Base-by-base conservation (phyloP, 2,113 vertebrate genomes). In the Hiodon tergisus region DNA sequence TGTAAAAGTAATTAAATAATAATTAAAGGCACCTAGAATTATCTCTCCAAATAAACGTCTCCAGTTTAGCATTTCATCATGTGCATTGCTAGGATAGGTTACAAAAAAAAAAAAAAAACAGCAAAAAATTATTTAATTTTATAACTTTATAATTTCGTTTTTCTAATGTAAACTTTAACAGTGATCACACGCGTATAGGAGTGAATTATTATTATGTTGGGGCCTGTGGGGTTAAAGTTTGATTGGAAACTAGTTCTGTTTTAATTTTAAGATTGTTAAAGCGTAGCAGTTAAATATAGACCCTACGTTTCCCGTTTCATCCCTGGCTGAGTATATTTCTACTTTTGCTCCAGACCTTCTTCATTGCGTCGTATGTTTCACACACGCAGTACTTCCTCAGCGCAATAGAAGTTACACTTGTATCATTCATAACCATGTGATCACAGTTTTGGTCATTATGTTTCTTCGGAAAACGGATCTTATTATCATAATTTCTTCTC, bases 201-300 rank as follows among this genome's bases (percentile, higher is more conserved):
- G 31, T 31, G 31, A 31, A 31, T 31, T 31, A 31, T 31, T 31
- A 31, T 31, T 31, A 31, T 31, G 7, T 3, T 59, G 58, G 10
- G 53, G 31, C 14, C 3, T 46, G n/a, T 31, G 8, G 59, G 16
- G 67, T 76, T 70, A 62, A 71, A 69, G 57, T 6, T 8, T 57
- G 11, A 70, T 62, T 31, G 11, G 10, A 50, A 6, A 31, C 11
- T 60, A 60, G n/a, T 76, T 9, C 2, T 76, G 60, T 52, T 73
- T 73, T 73, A 10, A 31, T n/a, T 16, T 14, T 73, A 48, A 76
- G 59, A 50, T 70, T 76, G 59, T 70, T 69, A 62, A 69, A 11
- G 10, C 47, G 48, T 57, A 69, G 14, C 47, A 69, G 6, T 76
- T 70, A 76, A 70, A 71, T 71, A 8, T 75, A 67, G 57, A 75